These are phyloP conservation scores for Chauna torquata DNA, from an alignment of 2,113 vertebrate species.

Conservation along the genomic window DNA sequence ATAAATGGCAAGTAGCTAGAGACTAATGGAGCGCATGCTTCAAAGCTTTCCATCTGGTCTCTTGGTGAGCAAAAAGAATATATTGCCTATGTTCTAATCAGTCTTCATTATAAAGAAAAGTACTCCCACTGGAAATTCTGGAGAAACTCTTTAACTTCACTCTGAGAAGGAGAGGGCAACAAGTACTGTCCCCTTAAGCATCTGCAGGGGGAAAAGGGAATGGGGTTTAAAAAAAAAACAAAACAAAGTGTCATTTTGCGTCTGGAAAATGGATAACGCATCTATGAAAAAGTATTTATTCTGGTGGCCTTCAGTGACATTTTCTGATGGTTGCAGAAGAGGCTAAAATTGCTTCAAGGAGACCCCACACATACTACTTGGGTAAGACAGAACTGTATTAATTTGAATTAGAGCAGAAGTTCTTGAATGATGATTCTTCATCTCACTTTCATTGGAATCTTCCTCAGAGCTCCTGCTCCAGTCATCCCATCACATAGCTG, in stretches of 20 bases:
- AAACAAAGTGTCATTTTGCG: not conserved
- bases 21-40: conserved; percentile 18
- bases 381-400: not conserved
- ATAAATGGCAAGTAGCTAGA: conserved; percentile 18
- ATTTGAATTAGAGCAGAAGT: conserved; percentile 46
- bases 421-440: conserved; percentile 24
- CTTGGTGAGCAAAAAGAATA: not conserved
- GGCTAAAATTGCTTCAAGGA: conserved; percentile 17
- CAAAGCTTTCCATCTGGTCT: conserved; percentile 7
- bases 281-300: conserved; percentile 31
- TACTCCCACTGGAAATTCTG: not conserved
- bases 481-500: conserved; percentile 28
- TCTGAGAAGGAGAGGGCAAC: not conserved
- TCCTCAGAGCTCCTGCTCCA: conserved; percentile 3
- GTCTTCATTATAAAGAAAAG: conserved; percentile 20
- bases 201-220: not conserved
- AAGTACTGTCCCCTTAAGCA: not conserved
- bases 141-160: not conserved
- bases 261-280: conserved; percentile 12
- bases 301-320: not conserved
- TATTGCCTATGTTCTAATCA: not conserved
- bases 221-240: not conserved
- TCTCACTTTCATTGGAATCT: conserved; percentile 29
- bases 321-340: conserved; percentile 33
- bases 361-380: not conserved